A percentile compares a stretch with the other conserved stretches of the same genome.
Conservation (phyloP, 2,797 vertebrate species). For the Sphenodon punctatus region DNA sequence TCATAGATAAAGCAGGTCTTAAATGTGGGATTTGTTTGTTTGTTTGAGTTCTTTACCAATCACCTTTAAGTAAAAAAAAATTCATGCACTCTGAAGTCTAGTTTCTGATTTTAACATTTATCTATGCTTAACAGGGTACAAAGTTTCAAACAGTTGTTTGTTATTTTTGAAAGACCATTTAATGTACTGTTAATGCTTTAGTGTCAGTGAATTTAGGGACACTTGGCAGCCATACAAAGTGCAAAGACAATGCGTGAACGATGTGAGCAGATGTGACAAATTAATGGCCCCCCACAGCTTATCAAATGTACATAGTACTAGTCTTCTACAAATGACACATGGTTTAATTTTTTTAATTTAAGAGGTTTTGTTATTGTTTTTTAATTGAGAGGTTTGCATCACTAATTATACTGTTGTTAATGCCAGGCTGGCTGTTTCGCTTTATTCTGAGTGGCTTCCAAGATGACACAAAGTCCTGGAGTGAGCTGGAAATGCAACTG, state of each 20-base stretch:
- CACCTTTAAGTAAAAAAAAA: constrained; percentile 58
- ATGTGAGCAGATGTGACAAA: constrained; percentile 51
- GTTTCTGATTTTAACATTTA: constrained; percentile 35
- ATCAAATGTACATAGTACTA: constrained; percentile 10
- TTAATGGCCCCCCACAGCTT: constrained; percentile 27
- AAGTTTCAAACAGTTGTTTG: constrained; percentile 50
- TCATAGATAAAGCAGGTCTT: neutral
- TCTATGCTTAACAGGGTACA: constrained; percentile 48
- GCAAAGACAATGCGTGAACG: constrained; percentile 24
- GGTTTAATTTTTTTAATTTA: neutral
- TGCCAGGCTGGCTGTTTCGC: constrained; percentile 15
- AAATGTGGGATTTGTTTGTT: neutral
- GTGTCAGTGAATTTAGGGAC: constrained; percentile 46
- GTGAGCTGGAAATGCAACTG: neutral
- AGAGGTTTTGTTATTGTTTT: neutral
- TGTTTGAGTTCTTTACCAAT: constrained; percentile 30
- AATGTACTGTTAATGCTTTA: constrained; percentile 44
- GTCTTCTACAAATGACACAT: constrained; percentile 9
- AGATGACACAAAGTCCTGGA: constrained; percentile 4
- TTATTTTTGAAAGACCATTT: constrained; percentile 37
- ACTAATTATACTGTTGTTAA: constrained; percentile 17
- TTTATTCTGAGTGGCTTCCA: constrained; percentile 48
- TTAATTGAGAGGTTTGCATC: neutral
- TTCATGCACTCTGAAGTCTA: constrained; percentile 40
- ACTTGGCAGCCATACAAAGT: constrained; percentile 49